Percentiles rank a stretch among this genome's conserved stretches.
Conservation (phyloP, 2,797 vertebrate species). For the Cetoscarus ocellatus region DNA sequence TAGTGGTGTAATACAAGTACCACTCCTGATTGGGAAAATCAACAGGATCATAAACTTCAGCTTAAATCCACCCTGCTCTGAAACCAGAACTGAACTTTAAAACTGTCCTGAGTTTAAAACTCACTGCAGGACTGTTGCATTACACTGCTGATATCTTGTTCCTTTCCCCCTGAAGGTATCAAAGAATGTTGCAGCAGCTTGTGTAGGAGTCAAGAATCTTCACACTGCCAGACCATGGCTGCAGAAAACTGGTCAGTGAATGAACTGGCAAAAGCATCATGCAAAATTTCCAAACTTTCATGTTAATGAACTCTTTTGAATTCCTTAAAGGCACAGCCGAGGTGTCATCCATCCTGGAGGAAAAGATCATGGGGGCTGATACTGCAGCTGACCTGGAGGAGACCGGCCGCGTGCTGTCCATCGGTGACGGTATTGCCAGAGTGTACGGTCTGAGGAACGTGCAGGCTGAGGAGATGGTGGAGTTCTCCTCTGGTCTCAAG, state of each 20-base stretch:
- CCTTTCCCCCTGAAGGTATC: conserved; percentile 82
- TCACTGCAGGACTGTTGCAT: too few relatives aligned
- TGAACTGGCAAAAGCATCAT: not conserved
- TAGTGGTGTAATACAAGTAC: too few relatives aligned
- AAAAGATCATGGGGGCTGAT: conserved; percentile 94
- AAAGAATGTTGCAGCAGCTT: conserved; percentile 90
- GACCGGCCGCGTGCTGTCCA: conserved; percentile 95
- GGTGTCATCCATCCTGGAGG: conserved; percentile 95
- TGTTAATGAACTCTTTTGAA: not conserved
- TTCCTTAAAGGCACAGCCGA: conserved; percentile 76
- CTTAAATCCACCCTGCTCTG: too few relatives aligned
- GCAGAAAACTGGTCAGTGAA: conserved; percentile 91
- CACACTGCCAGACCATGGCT: conserved; percentile 85
- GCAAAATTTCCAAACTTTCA: not conserved
- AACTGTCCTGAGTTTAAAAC: too few relatives aligned
- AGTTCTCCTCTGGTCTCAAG: conserved; percentile 97
- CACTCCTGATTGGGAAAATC: too few relatives aligned
- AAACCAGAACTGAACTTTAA: too few relatives aligned
- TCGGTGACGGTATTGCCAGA: conserved; percentile 96
- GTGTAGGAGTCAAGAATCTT: conserved; percentile 90
- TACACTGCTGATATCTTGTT: not conserved
- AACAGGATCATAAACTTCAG: too few relatives aligned
- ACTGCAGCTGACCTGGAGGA: conserved; percentile 92
- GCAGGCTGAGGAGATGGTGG: conserved; percentile 98
- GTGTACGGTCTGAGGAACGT: conserved; percentile 96